Base-by-base conservation (phyloP, 37 sponge, comb jelly and placozoan genomes). In the Hexactinellida sp. region DNA sequence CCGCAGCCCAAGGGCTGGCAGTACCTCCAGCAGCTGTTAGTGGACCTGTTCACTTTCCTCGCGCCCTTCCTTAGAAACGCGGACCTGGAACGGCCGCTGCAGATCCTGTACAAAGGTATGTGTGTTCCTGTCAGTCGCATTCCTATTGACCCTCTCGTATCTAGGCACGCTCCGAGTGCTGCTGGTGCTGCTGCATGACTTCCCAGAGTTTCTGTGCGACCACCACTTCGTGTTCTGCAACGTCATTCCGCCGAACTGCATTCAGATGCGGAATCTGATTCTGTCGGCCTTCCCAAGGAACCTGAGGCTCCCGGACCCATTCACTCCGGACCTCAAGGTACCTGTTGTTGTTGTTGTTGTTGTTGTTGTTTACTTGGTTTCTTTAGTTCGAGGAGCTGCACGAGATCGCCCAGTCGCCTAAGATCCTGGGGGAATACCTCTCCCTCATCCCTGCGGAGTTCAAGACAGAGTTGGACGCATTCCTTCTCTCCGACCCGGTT, bases 181-280 rank as follows among this genome's bases (percentile, higher is more conserved):
- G 76, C 88, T 99, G 37, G 99, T 99, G 10, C 91, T 99, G 84
- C 89, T 99, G 28, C 99, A 99, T 82, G 99, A 99, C 87, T 99
- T 99, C 85, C 99, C 99, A 0, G 99, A 99, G 92, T 99, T 99
- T 39, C 91, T 99, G 24, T 99, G 99, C 89, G 99, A 99, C 83
- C 96, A 96, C 83, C 99, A 99, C 87, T 96, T 95, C 88, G 89
- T 93, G 28, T 99, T 99, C 88, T 99, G 99, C 88, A 97, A 99
- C 41, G 99, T 96, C 47, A 96, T 99, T 37, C 99, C 99, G 52
- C 99, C 99, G 7, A 96, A 96, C 86, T 99, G 99, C 88, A 92
- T 99, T 83, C 99, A 99, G 82, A 93, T 99, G 93, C 87, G 96
- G 71, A 99, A 99, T 85, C 92, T 99, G 38, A 99, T 99, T 34